A percentile compares a stretch with the other conserved stretches of the same genome.
Evolutionary conservation across 2,888 invertebrate genomes (phyloP).

Genomic region (Chaetogeoica ovagalla): DNA sequence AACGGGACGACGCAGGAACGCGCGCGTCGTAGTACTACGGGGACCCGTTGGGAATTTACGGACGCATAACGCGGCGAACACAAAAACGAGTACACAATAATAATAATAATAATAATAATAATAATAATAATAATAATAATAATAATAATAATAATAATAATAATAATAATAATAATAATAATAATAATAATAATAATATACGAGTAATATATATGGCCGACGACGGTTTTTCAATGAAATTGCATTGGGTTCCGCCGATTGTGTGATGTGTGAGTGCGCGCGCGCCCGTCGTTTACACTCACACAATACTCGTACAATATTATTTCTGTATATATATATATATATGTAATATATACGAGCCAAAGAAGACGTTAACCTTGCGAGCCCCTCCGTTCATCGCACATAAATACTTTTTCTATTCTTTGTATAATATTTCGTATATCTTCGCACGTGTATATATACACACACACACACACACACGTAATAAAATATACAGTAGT

Average conservation of each 20-base stretch:
- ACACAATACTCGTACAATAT: too few species aligned
- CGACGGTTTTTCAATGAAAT: conserved; percentile 30
- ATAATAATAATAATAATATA: neutral
- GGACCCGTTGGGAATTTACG: neutral
- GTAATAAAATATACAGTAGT: neutral
- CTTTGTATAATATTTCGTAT: too few species aligned
- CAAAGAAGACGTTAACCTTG: conserved; percentile 31
- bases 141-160: neutral
- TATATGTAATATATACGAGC: neutral
- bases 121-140: neutral
- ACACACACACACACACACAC: neutral
- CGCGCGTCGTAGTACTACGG: too few species aligned
- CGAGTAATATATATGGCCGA: neutral
- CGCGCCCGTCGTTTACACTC: too few species aligned
- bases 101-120: neutral
- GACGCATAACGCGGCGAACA: too few species aligned
- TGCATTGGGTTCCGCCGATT: neutral
- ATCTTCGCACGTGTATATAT: neutral
- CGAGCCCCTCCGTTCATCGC: too few species aligned
- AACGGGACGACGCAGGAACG: too few species aligned
- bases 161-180: neutral
- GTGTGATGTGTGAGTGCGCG: neutral
- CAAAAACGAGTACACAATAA: too few species aligned
- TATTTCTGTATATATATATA: too few species aligned
- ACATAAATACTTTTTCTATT: too few species aligned